Conservation (phyloP, 2,797 vertebrate species). For the Lithobates pipiens region DNA sequence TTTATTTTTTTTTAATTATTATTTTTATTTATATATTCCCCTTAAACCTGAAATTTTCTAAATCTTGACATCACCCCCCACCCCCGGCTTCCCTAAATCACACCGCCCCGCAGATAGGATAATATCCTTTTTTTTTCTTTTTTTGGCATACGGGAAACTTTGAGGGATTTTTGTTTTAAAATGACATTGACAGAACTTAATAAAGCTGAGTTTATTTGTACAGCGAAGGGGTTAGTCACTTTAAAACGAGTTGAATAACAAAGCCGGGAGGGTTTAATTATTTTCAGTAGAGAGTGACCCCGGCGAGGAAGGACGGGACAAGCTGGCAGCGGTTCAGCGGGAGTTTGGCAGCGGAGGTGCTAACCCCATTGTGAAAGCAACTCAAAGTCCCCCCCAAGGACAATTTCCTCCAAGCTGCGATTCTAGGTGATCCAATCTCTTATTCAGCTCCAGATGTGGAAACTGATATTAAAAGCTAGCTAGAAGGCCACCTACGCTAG, state of each 20-base stretch:
- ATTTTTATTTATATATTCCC: too few relatives aligned
- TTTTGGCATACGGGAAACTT: background rate
- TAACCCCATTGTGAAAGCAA: slow-evolving; percentile 4
- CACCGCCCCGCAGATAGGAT: background rate
- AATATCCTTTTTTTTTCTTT: background rate
- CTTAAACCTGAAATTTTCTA: too few relatives aligned
- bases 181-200: background rate
- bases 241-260: background rate
- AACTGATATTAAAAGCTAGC: slow-evolving; percentile 25
- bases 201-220: slow-evolving; percentile 32
- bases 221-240: slow-evolving; percentile 1
- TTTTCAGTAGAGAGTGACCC: background rate
- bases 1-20: too few relatives aligned
- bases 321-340: background rate
- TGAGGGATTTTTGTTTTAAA: background rate
- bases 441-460: slow-evolving; percentile 51
- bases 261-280: slow-evolving; percentile 7
- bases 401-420: slow-evolving; percentile 2
- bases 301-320: background rate
- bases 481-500: slow-evolving; percentile 42
- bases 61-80: too few relatives aligned
- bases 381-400: slow-evolving; percentile 28
- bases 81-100: too few relatives aligned
- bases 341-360: slow-evolving; percentile 19
- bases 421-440: slow-evolving; percentile 2